A percentile compares a stretch with the other conserved stretches of the same genome.
Conservation (phyloP, 2,888 invertebrate species). For the Leptopilina syphax region DNA sequence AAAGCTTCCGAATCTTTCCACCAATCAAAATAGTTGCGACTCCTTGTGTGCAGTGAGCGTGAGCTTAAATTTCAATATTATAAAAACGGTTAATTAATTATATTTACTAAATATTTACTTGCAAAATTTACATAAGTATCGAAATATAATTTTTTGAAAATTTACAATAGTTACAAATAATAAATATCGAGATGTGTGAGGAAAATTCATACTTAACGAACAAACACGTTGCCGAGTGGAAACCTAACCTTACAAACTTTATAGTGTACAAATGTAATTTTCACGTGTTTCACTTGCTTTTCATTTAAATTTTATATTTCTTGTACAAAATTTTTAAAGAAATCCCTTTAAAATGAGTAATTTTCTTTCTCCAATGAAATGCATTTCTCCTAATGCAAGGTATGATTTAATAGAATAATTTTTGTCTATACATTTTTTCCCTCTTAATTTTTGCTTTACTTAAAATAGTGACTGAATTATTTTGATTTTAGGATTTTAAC, state of each 20-base stretch:
- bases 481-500: conserved; percentile 65
- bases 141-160: no score
- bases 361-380: conserved; percentile 70
- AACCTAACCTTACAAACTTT: no score
- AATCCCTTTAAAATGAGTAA: conserved; percentile 63
- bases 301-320: neutral
- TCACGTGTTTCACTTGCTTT: neutral
- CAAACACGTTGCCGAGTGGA: no score
- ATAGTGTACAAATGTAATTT: no score
- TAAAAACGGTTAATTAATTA: no score
- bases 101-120: neutral
- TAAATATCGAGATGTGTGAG: no score
- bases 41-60: no score
- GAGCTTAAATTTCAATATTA: no score
- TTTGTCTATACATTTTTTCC: neutral
- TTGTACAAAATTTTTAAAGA: neutral
- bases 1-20: no score
- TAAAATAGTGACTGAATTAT: neutral
- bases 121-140: neutral
- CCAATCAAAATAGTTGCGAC: no score
- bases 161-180: no score
- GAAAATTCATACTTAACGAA: no score
- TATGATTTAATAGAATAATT: conserved; percentile 46
- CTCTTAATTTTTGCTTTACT: conserved; percentile 7
- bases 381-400: conserved; percentile 73